Percentiles rank a stretch among this genome's conserved stretches.
Conservation (phyloP, 2,797 vertebrate species). For the Anguilla megastoma region DNA sequence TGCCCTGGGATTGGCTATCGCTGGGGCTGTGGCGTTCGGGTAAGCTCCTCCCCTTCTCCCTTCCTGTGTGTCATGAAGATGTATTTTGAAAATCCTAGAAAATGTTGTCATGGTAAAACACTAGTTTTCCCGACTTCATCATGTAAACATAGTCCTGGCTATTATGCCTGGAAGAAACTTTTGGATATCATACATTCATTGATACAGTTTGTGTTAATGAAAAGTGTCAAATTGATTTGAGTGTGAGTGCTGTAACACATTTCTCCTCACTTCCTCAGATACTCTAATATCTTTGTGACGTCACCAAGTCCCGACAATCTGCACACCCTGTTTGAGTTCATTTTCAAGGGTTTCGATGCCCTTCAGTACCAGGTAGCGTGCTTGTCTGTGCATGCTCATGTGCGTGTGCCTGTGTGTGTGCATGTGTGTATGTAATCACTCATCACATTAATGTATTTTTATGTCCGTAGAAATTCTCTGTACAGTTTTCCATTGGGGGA, state of each 20-base stretch:
- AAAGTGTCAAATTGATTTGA: too few relatives aligned
- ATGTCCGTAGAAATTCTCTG: neutral
- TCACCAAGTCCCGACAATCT: slow-evolving; percentile 98
- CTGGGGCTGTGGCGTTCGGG: slow-evolving; percentile 95
- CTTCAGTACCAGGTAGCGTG: slow-evolving; percentile 89
- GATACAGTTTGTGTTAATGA: neutral
- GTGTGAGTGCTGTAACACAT: too few relatives aligned
- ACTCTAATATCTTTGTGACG: slow-evolving; percentile 97
- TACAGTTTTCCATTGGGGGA: neutral
- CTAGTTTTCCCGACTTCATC: too few relatives aligned
- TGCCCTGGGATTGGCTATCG: slow-evolving; percentile 89
- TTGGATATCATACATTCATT: neutral
- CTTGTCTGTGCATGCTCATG: neutral
- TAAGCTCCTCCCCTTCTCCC: slow-evolving; percentile 51
- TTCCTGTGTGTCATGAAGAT: neutral
- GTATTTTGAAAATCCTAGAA: neutral
- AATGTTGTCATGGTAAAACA: neutral
- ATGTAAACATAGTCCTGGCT: neutral
- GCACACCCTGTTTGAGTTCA: slow-evolving; percentile 95
- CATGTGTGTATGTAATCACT: neutral
- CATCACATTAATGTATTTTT: neutral
- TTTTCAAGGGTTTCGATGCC: slow-evolving; percentile 96
- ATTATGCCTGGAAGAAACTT: neutral
- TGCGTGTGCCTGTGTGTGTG: neutral
- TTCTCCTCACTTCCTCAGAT: slow-evolving; percentile 69